Evolutionary conservation across 1,140 invertebrate genomes (phyloP), one percentile per base, ranked within the genome.

Genomic region (Bombus terrestris): DNA sequence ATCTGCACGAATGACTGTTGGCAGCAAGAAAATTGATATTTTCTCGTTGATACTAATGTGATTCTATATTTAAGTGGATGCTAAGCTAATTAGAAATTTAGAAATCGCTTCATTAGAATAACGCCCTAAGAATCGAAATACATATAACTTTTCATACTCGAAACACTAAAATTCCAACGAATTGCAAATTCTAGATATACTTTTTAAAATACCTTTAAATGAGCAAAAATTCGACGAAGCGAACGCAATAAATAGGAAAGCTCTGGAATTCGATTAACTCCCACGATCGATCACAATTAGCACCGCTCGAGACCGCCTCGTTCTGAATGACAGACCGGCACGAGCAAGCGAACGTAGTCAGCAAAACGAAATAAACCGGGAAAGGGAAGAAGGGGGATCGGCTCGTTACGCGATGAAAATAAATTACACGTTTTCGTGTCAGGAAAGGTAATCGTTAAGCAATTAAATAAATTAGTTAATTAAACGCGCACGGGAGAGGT

Each of bases 391-490:
- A 12, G 75, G 32, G 53, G 28, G 39, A 72, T 59, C 76, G 68
- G 68, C 76, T 85, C 57, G 77, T 85, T 80, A 72, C 77, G 28
- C 39, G 73, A 68, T 41, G 69, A 80, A 85, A 80, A 85, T 80
- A 85, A 85, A 85, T 80, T 80, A 85, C 68, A 80, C 72, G 68
- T 59, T 80, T 71, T 35, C 83, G 43, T 59, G 77, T 28, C 77
- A 41, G 39, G 53, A 22, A 66, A 72, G 83, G 83, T 80, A 85
- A 85, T 85, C 83, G 77, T 85, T 72, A 80, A 72, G 77, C 59
- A 85, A 85, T 85, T 85, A 85, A 85, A 85, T 85, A 85, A 85
- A 85, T 80, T 85, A 85, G 77, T 80, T 85, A 85, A 85, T 85
- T 80, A 85, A 85, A 84, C 53, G 68, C 66, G 77, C 15, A 43